Base-by-base conservation (phyloP, 2,888 invertebrate genomes). In the Tachystola acroxantha region DNA sequence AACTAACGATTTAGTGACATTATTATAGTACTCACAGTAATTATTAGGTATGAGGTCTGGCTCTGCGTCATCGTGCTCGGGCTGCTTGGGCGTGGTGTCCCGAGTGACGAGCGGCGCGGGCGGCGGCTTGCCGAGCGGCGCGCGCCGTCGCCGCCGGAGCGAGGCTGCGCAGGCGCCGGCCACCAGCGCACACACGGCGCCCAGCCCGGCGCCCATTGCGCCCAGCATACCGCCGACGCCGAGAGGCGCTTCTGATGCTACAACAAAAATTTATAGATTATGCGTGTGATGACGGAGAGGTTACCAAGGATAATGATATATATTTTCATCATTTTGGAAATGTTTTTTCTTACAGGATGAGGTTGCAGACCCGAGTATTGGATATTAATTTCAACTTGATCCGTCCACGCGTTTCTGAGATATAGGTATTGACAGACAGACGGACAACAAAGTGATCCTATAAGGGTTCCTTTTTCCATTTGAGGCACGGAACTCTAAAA, bases 41-140 rank as follows among this genome's bases (percentile, higher is more conserved):
- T 84, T 74, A 50, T 84, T 85, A 3, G 84, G 84, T 60, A 84
- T 84, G 46, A 84, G 76, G 54, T 85, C 85, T 0, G 85, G 84
- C 57, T 85, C 85, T 11, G 76, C 60, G 55, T 85, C 84, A 46
- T 84, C 84, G 55, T 68, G 76, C 11, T 79, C 78, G 13, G 51
- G 46, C 29, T 42, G 45, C 50, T 57, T 46, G 59, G 51, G 40
- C 39, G 38, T 52, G 40, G 60, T 31, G 59, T 57, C 36, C 42
- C 51, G 49, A 47, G 51, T 32, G 54, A 53, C 47, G 46, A 51
- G 46, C 50, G 46, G 43, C 55, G 59, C 39, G 48, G 68, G 49
- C 53, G 69, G 67, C 41, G 55, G 60, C 57, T 62, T 62, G 55
- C 47, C 53, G 45, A 34, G 52, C 34, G 47, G 57, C 43, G 61